Conservation (phyloP, 2,113 vertebrate genomes). For the Tapirus terrestris region DNA sequence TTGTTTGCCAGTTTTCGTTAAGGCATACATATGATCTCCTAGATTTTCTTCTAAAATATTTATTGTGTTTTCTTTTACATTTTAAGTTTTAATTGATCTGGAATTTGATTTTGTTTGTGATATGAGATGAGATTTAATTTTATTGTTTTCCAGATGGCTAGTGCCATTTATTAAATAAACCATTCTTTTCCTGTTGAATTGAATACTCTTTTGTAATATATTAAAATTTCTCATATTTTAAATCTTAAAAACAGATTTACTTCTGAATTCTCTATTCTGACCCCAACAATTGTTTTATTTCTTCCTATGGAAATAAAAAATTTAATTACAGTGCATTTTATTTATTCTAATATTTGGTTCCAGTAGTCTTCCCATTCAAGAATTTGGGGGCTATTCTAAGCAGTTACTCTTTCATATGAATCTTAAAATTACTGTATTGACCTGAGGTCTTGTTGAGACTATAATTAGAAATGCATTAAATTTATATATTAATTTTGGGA, state of each 20-base stretch:
- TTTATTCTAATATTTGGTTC: neutral
- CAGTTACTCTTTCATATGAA: neutral
- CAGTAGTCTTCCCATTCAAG: neutral
- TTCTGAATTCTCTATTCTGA: neutral
- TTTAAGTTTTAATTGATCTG: constrained; percentile 12
- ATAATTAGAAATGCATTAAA: neutral
- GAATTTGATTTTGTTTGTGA: constrained; percentile 18
- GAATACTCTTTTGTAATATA: neutral
- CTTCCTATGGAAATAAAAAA: neutral
- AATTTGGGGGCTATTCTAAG: neutral
- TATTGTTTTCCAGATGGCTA: neutral
- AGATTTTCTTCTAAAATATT: constrained; percentile 32
- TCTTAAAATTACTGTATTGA: neutral
- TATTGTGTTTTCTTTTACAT: neutral
- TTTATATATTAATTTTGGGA: neutral
- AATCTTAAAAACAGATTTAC: neutral
- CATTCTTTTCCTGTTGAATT: neutral
- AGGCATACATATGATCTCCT: neutral
- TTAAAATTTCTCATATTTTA: neutral
- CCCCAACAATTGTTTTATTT: neutral
- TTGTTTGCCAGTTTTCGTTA: constrained; percentile 4
- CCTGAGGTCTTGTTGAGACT: neutral
- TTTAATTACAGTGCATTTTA: neutral
- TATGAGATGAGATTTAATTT: neutral
- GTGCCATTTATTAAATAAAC: neutral